Percentiles rank a stretch among this genome's conserved stretches.
Evolutionary conservation across 2,888 invertebrate genomes (phyloP).

Genomic region (Coenonympha arcania): DNA sequence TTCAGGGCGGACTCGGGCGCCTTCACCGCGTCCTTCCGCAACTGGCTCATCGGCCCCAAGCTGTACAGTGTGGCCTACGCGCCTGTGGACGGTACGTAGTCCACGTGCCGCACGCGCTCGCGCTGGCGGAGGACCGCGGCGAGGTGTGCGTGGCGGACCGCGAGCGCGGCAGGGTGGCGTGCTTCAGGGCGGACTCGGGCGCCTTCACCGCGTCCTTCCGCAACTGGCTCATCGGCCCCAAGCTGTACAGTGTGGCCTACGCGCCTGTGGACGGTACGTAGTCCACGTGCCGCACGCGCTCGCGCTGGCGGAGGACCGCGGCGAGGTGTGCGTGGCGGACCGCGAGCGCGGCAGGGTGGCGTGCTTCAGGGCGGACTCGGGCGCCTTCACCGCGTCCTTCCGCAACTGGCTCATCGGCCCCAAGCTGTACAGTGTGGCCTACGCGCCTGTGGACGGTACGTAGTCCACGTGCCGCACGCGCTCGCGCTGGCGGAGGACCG

Average conservation of each 20-base stretch:
- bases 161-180: too few species aligned
- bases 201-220: too few species aligned
- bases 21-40: conserved; percentile 76
- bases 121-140: conserved; percentile 50
- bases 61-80: conserved; percentile 85
- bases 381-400: conserved; percentile 77
- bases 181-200: too few species aligned
- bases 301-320: conserved; percentile 83
- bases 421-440: conserved; percentile 83
- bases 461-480: too few species aligned
- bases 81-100: conserved; percentile 47
- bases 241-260: too few species aligned
- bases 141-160: conserved; percentile 77
- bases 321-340: conserved; percentile 89
- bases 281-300: too few species aligned
- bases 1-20: conserved; percentile 77
- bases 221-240: too few species aligned
- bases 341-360: conserved; percentile 88
- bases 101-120: background rate
- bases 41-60: conserved; percentile 77
- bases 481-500: conserved; percentile 29
- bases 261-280: background rate
- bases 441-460: conserved; percentile 66
- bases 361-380: conserved; percentile 79
- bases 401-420: conserved; percentile 78